These are phyloP conservation scores for Parapsyche elsis DNA, from an alignment of 1,140 invertebrate genomes.

Conservation along the genomic window DNA sequence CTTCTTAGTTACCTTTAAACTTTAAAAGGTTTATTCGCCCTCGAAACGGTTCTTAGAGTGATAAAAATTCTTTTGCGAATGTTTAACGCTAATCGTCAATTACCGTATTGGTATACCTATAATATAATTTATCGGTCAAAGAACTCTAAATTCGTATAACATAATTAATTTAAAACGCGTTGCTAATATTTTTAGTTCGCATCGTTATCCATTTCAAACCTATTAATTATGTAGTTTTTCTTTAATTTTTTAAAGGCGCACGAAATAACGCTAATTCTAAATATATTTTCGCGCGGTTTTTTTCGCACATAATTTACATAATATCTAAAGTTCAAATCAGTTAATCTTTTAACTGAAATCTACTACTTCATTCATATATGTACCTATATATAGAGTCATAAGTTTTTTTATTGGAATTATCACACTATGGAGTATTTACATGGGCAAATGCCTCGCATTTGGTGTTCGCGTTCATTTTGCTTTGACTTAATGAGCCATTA, in stretches of 20 bases:
- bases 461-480: no score
- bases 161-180: constrained; percentile 14
- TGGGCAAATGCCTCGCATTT: no score
- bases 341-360: background rate
- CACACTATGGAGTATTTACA: no score
- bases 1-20: no score
- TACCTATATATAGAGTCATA: background rate
- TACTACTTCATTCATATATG: background rate
- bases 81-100: no score
- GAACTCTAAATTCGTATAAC: constrained; percentile 11
- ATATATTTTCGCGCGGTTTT: background rate
- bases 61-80: no score
- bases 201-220: constrained; percentile 13
- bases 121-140: constrained; percentile 8
- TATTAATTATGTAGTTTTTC: constrained; percentile 10
- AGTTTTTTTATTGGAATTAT: no score
- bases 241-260: background rate
- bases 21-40: no score
- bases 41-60: no score
- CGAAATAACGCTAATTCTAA: background rate
- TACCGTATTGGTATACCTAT: no score
- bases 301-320: background rate
- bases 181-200: background rate
- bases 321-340: no score
- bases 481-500: no score